Evolutionary conservation across 2,888 invertebrate genomes (phyloP).

Genomic region (Agrilus mali): DNA sequence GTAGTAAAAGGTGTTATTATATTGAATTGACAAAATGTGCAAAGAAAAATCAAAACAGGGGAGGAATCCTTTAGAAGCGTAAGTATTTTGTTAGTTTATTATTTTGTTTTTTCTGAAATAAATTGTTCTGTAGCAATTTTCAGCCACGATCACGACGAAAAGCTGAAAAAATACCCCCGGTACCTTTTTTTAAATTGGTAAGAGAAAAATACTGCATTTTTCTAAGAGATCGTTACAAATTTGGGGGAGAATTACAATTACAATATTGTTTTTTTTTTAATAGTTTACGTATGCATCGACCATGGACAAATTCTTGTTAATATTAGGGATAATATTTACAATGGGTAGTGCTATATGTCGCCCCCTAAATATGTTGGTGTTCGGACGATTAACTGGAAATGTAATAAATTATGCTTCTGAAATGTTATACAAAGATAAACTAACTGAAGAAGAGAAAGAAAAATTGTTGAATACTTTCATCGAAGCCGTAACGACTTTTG

Average conservation of each 20-base stretch:
- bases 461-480: neutral
- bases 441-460: neutral
- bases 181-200: too few species aligned
- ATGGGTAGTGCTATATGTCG: slow-evolving; percentile 48
- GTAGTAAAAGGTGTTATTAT: too few species aligned
- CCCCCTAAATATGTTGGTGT: slow-evolving; percentile 55
- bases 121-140: too few species aligned
- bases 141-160: neutral
- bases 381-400: slow-evolving; percentile 49
- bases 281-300: slow-evolving; percentile 55
- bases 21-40: too few species aligned
- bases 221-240: too few species aligned
- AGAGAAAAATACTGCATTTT: neutral
- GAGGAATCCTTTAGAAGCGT: too few species aligned
- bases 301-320: slow-evolving; percentile 44
- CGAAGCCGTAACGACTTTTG: slow-evolving; percentile 32
- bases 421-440: neutral
- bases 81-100: too few species aligned
- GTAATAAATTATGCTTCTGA: slow-evolving; percentile 35
- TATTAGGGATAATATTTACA: slow-evolving; percentile 44
- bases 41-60: too few species aligned
- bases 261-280: slow-evolving; percentile 19
- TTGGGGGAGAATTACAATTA: too few species aligned
- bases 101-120: too few species aligned
- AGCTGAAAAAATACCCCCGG: too few species aligned